Base-by-base conservation (phyloP, 1,140 invertebrate genomes). In the Sycophaga agraensis region DNA sequence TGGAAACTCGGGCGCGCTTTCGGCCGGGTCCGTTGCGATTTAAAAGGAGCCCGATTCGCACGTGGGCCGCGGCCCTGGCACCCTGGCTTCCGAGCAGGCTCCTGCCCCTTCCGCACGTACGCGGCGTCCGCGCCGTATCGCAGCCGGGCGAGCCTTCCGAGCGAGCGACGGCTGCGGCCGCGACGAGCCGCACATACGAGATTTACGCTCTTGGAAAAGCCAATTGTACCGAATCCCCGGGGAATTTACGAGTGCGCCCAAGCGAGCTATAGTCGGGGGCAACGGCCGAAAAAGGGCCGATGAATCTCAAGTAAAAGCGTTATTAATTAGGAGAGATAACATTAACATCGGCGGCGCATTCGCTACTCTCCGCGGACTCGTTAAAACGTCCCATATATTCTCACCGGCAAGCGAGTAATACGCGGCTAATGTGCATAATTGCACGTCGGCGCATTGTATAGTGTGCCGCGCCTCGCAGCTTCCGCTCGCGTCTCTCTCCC, bases 331-430 rank as follows among this genome's bases (percentile, higher is more conserved):
- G 61, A 58, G 59, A 69, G 71, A 74, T 73, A 69, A 71, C 69
- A 71, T 75, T 76, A 71, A 69, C 68, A 70, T 72, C 64, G 64
- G 60, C 63, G 17, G 28, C 40, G 69, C 70, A 73, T 71, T 72
- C 70, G 73, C 73, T 68, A 72, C 70, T 73, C 70, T 71, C 68
- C 56, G 68, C 65, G 69, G 70, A 65, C 65, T 72, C 71, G 69
- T 75, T 72, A 77, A 77, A 75, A 74, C 69, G 73, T 72, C 71
- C 67, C 69, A 71, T 75, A 73, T 73, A 73, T 73, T 70, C 66
- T 72, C 69, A 61, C 65, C 21, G n/a, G n/a, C n/a, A n/a, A n/a
- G n/a, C n/a, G n/a, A n/a, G n/a, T n/a, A n/a, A n/a, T n/a, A n/a
- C n/a, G n/a, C n/a, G n/a, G 64, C 50, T 65, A 68, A 67, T 62